Evolutionary conservation across 2,888 invertebrate genomes (phyloP), one percentile per base, ranked within the genome.

Genomic region (Heteropelma amictum): DNA sequence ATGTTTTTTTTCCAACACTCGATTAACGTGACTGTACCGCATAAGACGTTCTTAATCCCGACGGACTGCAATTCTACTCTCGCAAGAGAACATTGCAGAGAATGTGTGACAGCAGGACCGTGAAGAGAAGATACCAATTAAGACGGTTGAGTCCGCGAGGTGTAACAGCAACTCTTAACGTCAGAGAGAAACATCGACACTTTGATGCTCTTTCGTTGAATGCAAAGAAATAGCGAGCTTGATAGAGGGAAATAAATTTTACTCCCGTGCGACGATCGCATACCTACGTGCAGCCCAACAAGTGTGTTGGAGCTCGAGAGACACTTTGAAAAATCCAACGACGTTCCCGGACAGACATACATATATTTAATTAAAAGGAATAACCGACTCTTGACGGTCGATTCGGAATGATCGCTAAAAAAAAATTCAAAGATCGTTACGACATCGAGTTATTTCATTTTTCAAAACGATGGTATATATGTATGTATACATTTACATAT

Each of bases 121-220:
- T 38, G 56, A 58, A 58, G 51, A 60, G 30, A 42, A 60, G 74
- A 47, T 14, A 74, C 74, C 75, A 75, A 75, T 75, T 75, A 75
- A 75, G 70, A 65, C 54, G 53, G 40, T n/a, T 23, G 61, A 71
- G 65, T 56, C 21, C 54, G 38, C 40, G 70, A 75, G 61, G 70
- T 75, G 75, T 49, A 67, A 67, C 75, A 67, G 70, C n/a, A n/a
- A n/a, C 75, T 75, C 70, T 70, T 75, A 75, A 75, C 70, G 70
- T 65, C 74, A 65, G 28, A 51, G 53, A 42, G 21, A 60, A 49
- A 53, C 64, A 65, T 60, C 70, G 74, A 65, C 58, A 33, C 33
- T 26, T 19, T 60, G 54, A 65, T 51, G 60, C 45, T 70, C 65
- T 60, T 33, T 60, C 60, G 21, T 53, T 38, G 4, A 45, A 53